A percentile compares a stretch with the other conserved stretches of the same genome.
Conservation (phyloP, 2,113 vertebrate genomes). For the Hemichromis elongatus region DNA sequence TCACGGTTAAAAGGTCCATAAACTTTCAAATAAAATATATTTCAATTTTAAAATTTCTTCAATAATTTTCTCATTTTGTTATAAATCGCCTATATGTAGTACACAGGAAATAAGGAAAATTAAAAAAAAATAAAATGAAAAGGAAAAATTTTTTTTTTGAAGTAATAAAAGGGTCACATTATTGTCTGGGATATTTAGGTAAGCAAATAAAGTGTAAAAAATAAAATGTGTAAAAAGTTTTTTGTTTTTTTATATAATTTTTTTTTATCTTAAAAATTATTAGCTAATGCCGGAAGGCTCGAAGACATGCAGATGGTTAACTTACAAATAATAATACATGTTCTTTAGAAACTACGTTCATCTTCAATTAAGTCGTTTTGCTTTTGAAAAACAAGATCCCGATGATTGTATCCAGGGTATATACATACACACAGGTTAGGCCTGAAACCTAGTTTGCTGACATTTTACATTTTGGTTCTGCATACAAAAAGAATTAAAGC, state of each 20-base stretch:
- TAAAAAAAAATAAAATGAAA: not conserved
- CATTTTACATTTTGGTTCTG: conserved; percentile 77
- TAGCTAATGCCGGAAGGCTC: conserved; percentile 76
- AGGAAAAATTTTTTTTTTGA: too few relatives aligned
- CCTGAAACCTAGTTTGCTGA: conserved; percentile 64
- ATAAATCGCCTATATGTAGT: conserved; percentile 95
- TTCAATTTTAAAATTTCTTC: conserved; percentile 86
- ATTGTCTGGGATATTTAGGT: conserved; percentile 80
- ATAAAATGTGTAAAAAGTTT: conserved; percentile 78
- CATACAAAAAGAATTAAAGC: conserved; percentile 75
- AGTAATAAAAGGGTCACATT: conserved; percentile 87
- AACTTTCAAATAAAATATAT: conserved; percentile 99
- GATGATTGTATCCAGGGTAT: conserved; percentile 76
- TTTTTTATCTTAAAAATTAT: conserved; percentile 72
- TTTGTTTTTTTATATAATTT: conserved; percentile 45
- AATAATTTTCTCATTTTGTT: conserved; percentile 91
- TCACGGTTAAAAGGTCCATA: conserved; percentile 92
- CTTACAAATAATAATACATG: conserved; percentile 80
- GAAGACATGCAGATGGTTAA: conserved; percentile 81
- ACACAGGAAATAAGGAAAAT: conserved; percentile 77
- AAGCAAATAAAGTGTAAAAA: conserved; percentile 79
- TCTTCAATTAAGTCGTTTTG: conserved; percentile 67
- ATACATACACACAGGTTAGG: conserved; percentile 65
- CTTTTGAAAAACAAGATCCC: conserved; percentile 66
- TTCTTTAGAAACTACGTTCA: conserved; percentile 78